A percentile compares a stretch with the other conserved stretches of the same genome.
phyloP scores from a whole-genome alignment of 2,113 vertebrate species.

The Lota lota region DNA sequence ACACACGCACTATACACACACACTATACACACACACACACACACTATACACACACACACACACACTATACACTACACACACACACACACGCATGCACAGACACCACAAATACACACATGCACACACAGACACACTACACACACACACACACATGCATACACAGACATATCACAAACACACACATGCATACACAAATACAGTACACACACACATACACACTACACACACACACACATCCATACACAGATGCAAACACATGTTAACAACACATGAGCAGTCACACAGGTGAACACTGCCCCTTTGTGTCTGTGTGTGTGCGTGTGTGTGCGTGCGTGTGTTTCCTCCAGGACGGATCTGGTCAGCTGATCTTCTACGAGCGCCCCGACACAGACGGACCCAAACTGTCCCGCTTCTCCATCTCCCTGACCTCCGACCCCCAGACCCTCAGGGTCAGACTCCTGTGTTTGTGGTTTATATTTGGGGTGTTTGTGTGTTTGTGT shows the following conservation, averaged over 20 bases:
- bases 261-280: not conserved
- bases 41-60: not conserved
- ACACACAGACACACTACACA: conserved; percentile 1
- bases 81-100: too few relatives aligned
- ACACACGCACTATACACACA: conserved; percentile 4
- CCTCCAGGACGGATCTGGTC: conserved; percentile 71
- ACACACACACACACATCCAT: not conserved
- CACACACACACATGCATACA: not conserved
- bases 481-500: too few relatives aligned
- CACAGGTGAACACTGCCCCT: not conserved
- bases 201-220: too few relatives aligned
- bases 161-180: not conserved
- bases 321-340: not conserved
- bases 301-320: not conserved
- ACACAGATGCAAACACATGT: not conserved
- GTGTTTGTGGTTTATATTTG: not conserved
- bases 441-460: conserved; percentile 68
- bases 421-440: conserved; percentile 66
- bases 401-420: conserved; percentile 76
- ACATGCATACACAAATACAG: not conserved
- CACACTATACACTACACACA: not conserved
- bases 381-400: conserved; percentile 77
- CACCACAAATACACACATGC: too few relatives aligned
- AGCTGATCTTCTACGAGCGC: conserved; percentile 86
- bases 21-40: conserved; percentile 2